Base-by-base conservation (phyloP, 2,797 vertebrate species). In the Discoglossus pictus region DNA sequence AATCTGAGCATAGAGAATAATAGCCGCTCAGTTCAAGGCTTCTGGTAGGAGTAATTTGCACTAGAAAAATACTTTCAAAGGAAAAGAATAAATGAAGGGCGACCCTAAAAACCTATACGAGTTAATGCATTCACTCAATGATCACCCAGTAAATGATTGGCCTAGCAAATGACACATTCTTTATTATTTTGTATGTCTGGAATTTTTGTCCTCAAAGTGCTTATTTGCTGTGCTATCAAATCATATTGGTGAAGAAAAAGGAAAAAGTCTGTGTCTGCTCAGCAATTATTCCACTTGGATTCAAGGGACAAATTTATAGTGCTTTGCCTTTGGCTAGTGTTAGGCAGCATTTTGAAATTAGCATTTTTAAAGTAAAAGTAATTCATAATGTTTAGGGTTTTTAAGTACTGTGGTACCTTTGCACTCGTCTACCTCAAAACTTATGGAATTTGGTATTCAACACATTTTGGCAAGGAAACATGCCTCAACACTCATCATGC, bases 1-100 rank as follows among this genome's bases (percentile, higher is more conserved):
- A 87, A 89, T 89, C 87, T 88, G 84, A 88, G 86, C 81, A 83
- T 83, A 73, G 87, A 86, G 89, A 90, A 90, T 90, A 90, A 91
- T 90, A 88, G 84, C 84, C 85, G 88, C 83, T 90, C 87, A 88
- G 84, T 87, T 89, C 86, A 88, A 87, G 85, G 89, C 79, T 89
- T 80, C 81, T 82, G 84, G 88, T 87, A 87, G 88, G 83, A 87
- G 84, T 84, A 89, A 90, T 89, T 88, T 91, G 84, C 85, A 87
- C 89, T 88, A 80, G 15, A 61, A 88, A 89, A 84, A 81, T 89
- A 85, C 84, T 88, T 90, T 82, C 80, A 88, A 88, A 88, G 82
- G 83, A 82, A 83, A 89, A 81, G 83, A 89, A 88, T 90, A 90
- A 90, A 86, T 88, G 87, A 88, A 89, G 88, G 88, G 78, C 78